Base-by-base conservation (phyloP, 2,113 vertebrate genomes). In the Arothron firmamentum region DNA sequence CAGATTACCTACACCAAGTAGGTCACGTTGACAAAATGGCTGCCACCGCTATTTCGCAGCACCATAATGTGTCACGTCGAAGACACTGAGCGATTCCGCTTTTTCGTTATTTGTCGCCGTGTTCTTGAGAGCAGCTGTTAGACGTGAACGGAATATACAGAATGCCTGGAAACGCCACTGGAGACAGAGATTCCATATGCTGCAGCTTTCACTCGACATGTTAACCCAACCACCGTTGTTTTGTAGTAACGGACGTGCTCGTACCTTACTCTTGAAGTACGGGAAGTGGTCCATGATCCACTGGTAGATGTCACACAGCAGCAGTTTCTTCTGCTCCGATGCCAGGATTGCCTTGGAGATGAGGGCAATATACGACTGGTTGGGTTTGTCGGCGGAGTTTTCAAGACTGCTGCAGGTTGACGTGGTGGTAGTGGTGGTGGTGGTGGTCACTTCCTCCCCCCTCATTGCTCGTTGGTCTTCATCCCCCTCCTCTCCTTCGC, bases 241-340 rank as follows among this genome's bases (percentile, higher is more conserved):
- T 11, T 38, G 4, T n/a, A 1, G 20, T 17, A 14, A 19, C 2
- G 38, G 7, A 28, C 2, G 6, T 21, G 50, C 51, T 62, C 72
- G 3, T 80, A 93, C 92, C 92, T 93, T 92, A 65, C 92, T 93
- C 85, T 92, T 93, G 85, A 93, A 93, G 84, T 93, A 93, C 2
- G 93, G 92, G 62, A 91, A 92, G 43, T 90, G 85, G 68, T 94
- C 91, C 92, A 92, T 94, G 85, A 93, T 93, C 92, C 93, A 94
- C 75, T 92, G 92, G 79, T 94, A 94, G 85, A 94, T 95, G 60
- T 95, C 93, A 7, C 91, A 93, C 3, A 94, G 86, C 74, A 93
- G 76, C 52, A 93, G 89, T 74, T 93, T 94, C 85, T 94, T 93
- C 60, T 91, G 88, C 0, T 88, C 83, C 0, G 92, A 93, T 0